These are phyloP conservation scores for Tiliacea citrago DNA, from an alignment of 2,888 invertebrate genomes.

Conservation along the genomic window DNA sequence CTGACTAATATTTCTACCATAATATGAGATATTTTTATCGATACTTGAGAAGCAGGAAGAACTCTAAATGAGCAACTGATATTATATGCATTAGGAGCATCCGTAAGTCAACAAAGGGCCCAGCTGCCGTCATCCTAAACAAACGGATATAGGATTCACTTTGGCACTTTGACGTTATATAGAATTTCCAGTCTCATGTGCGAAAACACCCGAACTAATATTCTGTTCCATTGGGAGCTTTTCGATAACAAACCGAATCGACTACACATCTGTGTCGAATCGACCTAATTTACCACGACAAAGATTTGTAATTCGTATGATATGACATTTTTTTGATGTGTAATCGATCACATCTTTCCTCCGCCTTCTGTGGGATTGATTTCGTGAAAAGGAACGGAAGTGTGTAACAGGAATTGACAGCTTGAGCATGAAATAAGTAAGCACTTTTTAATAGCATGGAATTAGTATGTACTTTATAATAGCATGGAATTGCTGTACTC, in stretches of 20 bases:
- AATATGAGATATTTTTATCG: not conserved
- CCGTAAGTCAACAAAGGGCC: conserved; percentile 35
- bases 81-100: conserved; percentile 36
- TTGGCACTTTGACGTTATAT: conserved; percentile 55
- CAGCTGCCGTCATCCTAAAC: conserved; percentile 62
- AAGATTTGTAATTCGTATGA: not conserved
- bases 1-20: not conserved
- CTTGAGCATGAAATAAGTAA: too few relatives aligned
- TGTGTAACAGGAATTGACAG: too few relatives aligned
- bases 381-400: too few relatives aligned
- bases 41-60: not conserved
- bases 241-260: conserved; percentile 21
- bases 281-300: not conserved
- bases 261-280: conserved; percentile 21
- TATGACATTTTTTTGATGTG: not conserved
- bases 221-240: conserved; percentile 7
- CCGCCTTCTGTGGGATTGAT: too few relatives aligned
- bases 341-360: too few relatives aligned
- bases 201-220: conserved; percentile 37
- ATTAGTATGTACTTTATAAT: too few relatives aligned
- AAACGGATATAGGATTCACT: conserved; percentile 58
- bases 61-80: conserved; percentile 24
- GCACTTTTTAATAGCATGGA: too few relatives aligned
- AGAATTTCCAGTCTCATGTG: conserved; percentile 51
- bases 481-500: too few relatives aligned